Conservation (phyloP, 1,140 invertebrate species). For the Cotesia vestalis region DNA sequence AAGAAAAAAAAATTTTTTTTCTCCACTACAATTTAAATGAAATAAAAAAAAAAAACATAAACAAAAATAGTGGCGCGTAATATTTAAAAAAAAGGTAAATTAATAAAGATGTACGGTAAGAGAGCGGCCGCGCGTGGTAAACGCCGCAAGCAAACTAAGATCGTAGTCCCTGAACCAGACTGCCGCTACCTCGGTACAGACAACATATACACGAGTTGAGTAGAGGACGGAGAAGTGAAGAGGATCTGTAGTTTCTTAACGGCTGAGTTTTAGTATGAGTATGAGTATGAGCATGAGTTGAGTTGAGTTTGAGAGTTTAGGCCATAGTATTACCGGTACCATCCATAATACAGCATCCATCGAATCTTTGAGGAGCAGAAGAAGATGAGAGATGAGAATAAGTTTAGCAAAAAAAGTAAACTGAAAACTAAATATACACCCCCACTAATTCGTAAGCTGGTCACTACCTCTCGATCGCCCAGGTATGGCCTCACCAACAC, state of each 20-base stretch:
- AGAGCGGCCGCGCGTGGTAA: slow-evolving; percentile 29
- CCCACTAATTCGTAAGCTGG: slow-evolving; percentile 1
- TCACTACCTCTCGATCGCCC: slow-evolving; percentile 1
- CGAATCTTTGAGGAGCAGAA: not conserved
- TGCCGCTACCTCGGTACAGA: slow-evolving; percentile 17
- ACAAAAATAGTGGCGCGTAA: not conserved
- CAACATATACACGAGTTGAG: slow-evolving; percentile 3
- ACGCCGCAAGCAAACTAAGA: slow-evolving; percentile 30
- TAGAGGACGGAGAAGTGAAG: not conserved
- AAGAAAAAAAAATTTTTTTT: not conserved
- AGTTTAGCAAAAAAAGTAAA: not conserved
- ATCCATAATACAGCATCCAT: too few relatives aligned
- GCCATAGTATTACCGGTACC: too few relatives aligned
- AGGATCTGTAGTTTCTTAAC: not conserved
- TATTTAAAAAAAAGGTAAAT: not conserved
- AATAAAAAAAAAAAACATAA: not conserved
- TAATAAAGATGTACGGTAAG: not conserved
- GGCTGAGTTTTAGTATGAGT: too few relatives aligned
- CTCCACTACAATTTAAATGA: too few relatives aligned
- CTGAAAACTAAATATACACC: not conserved
- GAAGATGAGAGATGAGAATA: not conserved
- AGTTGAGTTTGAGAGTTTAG: too few relatives aligned
- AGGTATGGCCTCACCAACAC: not conserved
- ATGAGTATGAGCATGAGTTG: not conserved
- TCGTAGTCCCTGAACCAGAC: slow-evolving; percentile 19